Percentiles rank a stretch among this genome's conserved stretches.
Evolutionary conservation across 2,888 invertebrate species (phyloP).

Genomic region (Schizotus pectinicornis): DNA sequence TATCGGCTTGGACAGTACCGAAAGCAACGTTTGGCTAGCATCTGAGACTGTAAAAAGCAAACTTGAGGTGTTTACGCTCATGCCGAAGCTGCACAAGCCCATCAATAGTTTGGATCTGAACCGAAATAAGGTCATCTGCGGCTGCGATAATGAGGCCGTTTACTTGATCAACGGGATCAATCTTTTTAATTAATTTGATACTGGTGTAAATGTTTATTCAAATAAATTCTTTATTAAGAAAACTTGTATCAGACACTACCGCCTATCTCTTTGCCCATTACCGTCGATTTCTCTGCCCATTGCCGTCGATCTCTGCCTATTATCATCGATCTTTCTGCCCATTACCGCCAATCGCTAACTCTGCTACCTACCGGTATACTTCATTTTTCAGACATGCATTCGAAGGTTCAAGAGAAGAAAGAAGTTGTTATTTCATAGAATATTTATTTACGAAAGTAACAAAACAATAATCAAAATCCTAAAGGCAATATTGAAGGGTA

Average conservation of each 20-base stretch:
- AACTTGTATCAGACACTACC: too few species aligned
- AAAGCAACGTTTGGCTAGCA: conserved; percentile 69
- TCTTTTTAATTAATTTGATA: conserved; percentile 35
- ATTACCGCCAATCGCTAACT: too few species aligned
- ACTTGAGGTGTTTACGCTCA: conserved; percentile 75
- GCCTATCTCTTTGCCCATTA: too few species aligned
- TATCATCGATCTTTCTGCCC: too few species aligned
- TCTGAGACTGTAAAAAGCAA: conserved; percentile 71
- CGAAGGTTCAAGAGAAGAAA: too few species aligned
- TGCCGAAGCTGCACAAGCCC: conserved; percentile 76
- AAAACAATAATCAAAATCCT: conserved; percentile 4
- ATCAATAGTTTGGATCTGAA: conserved; percentile 84
- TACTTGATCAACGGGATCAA: conserved; percentile 75
- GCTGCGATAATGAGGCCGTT: conserved; percentile 88
- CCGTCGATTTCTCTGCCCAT: too few species aligned
- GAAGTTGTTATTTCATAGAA: too few species aligned
- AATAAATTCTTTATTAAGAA: neutral
- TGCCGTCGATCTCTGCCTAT: too few species aligned
- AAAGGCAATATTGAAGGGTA: too few species aligned
- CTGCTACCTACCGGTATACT: neutral
- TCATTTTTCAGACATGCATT: too few species aligned
- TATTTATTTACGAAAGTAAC: too few species aligned
- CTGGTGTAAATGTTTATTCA: neutral
- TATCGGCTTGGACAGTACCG: conserved; percentile 34
- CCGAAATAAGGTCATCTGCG: conserved; percentile 77